Evolutionary conservation across 1,140 invertebrate species (phyloP).

Genomic region (Lepidurus arcticus): DNA sequence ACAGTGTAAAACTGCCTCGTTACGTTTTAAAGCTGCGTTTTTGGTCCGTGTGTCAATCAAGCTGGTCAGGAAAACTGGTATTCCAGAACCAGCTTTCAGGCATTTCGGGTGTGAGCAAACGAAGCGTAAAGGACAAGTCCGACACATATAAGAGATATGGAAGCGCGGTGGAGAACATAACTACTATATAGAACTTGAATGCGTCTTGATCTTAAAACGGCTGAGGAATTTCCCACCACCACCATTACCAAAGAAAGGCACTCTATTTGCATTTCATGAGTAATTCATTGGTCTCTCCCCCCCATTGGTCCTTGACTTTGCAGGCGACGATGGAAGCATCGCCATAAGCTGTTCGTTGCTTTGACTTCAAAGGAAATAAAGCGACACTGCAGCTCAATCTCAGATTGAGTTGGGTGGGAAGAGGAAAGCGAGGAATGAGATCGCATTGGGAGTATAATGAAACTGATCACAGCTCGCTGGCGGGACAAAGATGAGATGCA

Average conservation of each 20-base stretch:
- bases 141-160: not conserved
- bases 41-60: too few relatives aligned
- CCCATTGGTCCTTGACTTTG: not conserved
- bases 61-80: too few relatives aligned
- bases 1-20: too few relatives aligned
- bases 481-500: not conserved
- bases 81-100: too few relatives aligned
- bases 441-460: not conserved
- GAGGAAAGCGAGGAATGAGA: not conserved
- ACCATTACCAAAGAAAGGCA: not conserved
- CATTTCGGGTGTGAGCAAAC: too few relatives aligned
- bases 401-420: constrained; percentile 2
- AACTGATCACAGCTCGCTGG: constrained; percentile 6
- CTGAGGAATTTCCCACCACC: constrained; percentile 17
- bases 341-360: not conserved
- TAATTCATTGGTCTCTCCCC: constrained; percentile 7
- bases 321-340: not conserved
- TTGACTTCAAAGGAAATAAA: constrained; percentile 15
- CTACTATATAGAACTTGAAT: not conserved
- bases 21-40: too few relatives aligned
- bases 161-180: not conserved
- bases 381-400: not conserved
- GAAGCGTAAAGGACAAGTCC: too few relatives aligned
- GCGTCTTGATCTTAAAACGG: not conserved
- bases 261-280: constrained; percentile 19